These are phyloP conservation scores for Hydriomena furcata DNA, from an alignment of 2,888 invertebrate species.

Conservation along the genomic window DNA sequence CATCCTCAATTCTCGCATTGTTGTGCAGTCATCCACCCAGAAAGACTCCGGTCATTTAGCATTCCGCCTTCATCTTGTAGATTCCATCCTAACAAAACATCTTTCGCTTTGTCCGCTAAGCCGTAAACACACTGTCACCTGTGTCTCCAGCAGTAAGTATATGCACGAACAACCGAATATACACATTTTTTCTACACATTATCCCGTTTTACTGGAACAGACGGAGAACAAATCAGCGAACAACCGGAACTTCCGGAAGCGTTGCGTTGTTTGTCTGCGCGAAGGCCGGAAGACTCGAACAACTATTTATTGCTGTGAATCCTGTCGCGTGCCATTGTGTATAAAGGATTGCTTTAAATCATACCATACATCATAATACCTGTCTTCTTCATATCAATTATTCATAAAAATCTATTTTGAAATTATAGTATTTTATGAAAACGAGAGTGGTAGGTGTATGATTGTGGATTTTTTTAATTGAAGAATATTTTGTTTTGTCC, in stretches of 20 bases:
- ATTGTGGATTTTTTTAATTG: no score
- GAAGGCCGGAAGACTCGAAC: background rate
- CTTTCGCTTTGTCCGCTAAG: background rate
- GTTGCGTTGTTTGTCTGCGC: background rate
- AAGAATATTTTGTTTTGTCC: no score
- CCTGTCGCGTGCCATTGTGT: no score
- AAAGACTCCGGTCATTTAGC: background rate
- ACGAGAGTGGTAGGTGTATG: no score
- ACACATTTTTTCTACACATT: background rate
- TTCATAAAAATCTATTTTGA: no score
- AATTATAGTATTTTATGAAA: no score
- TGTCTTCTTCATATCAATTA: no score
- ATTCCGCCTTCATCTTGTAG: slow-evolving; percentile 2
- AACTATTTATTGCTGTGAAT: slow-evolving; percentile 1
- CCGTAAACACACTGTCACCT: background rate
- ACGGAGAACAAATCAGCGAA: background rate
- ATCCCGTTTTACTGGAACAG: background rate
- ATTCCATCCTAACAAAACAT: slow-evolving; percentile 3
- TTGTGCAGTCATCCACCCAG: background rate
- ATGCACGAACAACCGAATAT: background rate
- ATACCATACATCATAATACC: slow-evolving; percentile 4
- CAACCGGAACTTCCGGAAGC: background rate
- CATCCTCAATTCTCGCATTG: slow-evolving; percentile 1
- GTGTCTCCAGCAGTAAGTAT: background rate
- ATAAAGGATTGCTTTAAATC: background rate